These are phyloP conservation scores for Paracyclopina nana DNA, from an alignment of 1,140 invertebrate species.

Conservation along the genomic window DNA sequence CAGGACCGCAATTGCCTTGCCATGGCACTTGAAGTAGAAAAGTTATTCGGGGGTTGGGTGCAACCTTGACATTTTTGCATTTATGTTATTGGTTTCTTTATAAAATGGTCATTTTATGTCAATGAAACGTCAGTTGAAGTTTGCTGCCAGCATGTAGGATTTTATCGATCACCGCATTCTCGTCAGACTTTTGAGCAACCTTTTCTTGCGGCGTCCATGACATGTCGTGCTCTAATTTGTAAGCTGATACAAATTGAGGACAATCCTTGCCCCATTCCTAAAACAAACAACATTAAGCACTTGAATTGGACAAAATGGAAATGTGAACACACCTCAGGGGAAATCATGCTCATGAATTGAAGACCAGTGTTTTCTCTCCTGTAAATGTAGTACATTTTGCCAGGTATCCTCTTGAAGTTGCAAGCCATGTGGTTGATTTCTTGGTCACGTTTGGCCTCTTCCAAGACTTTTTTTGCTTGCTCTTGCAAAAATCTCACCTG, in stretches of 20 bases:
- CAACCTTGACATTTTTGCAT: not conserved
- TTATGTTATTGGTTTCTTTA: not conserved
- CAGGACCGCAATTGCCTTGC: conserved; percentile 3
- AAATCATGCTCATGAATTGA: conserved; percentile 15
- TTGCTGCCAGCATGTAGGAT: not conserved
- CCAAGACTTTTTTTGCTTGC: conserved; percentile 15
- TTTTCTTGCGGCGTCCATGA: conserved; percentile 12
- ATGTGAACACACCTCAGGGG: conserved; percentile 14
- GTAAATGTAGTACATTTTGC: conserved; percentile 15
- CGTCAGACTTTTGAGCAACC: not conserved
- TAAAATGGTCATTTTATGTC: not conserved
- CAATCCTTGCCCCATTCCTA: conserved; percentile 7
- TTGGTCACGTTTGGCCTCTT: conserved; percentile 4
- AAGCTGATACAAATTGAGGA: conserved; percentile 3
- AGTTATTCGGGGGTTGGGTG: conserved; percentile 2
- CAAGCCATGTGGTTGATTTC: conserved; percentile 13
- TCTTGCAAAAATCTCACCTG: conserved; percentile 16
- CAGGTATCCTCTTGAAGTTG: conserved; percentile 16
- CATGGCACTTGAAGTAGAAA: conserved; percentile 1
- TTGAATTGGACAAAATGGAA: too few relatives aligned
- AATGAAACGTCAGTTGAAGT: not conserved
- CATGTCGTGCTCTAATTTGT: conserved; percentile 16
- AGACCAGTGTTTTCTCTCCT: not conserved
- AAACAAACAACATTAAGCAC: conserved; percentile 1
- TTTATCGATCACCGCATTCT: conserved; percentile 2